Base-by-base conservation (phyloP, 2,113 vertebrate species). In the Nettapus auritus region DNA sequence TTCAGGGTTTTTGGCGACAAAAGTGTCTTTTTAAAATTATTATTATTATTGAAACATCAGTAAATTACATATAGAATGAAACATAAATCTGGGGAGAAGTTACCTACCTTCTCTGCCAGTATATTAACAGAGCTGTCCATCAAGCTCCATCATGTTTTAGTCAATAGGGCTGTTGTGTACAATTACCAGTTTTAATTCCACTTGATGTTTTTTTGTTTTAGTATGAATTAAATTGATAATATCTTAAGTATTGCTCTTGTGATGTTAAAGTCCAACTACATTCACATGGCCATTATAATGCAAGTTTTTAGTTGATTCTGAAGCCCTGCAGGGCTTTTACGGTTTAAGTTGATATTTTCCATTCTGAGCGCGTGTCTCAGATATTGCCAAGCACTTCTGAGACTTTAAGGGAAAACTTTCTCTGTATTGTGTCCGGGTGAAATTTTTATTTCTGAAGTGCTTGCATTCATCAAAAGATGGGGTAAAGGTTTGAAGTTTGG, bases 111-210 rank as follows among this genome's bases (percentile, higher is more conserved):
- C 26, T 87, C 82, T 80, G 40, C 67, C 55, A 52, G 5, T 52
- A 8, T 33, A 34, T 55, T 85, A 48, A 71, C 40, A 68, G 42
- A 64, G 50, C 18, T 21, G 36, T 36, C 25, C 31, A 38, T 74
- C 46, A 44, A 67, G 13, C 10, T 86, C 68, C 22, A 52, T 28
- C 13, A 29, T 4, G 11, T 78, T 71, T 75, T 60, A 63, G 15
- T 63, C 46, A 25, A 23, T 26, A 59, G 15, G 25, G 19, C 9
- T 60, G 33, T 34, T 0, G 0, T 31, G 33, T 13, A 50, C 14
- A 50, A 16, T 21, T 67, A 11, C 9, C 36, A 67, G 40, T 70
- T 77, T 88, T 56, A 46, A 20, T 70, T 74, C 40, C 23, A 85
- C 13, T 5, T 59, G 23, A 34, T 60, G 36, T 6, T 10, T 66